Evolutionary conservation across 2,797 vertebrate genomes (phyloP), one percentile per base, ranked within the genome.

Genomic region (Sciurus vulgaris): DNA sequence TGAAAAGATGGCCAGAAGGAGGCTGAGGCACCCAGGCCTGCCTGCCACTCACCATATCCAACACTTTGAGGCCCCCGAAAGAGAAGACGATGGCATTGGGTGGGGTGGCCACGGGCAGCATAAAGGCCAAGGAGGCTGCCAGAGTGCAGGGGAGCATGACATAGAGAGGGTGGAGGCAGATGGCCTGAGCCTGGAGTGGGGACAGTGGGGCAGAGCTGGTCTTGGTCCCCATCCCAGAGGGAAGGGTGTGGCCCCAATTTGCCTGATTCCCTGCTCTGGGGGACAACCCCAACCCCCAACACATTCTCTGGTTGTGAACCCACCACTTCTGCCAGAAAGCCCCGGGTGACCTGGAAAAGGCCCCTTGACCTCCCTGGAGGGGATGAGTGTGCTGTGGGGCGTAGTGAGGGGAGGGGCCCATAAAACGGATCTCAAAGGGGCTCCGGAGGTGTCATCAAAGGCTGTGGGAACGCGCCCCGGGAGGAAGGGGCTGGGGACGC

Each of bases 91-190:
- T 99, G 97, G 99, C 99, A 0, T 99, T 99, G 76, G 99, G 99
- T 0, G 99, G 99, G 26, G 99, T 99, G 81, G 99, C 99, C 91
- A 99, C 99, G 0, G 99, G 99, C 33, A 99, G 98, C 99, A 99
- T 99, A 98, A 99, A 99, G 3, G 99, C 99, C 97, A 99, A 73
- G 0, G 99, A 99, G 51, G 99, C 97, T 0, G 99, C 93, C 63
- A 99, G 97, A 0, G 99, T 99, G 96, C 99, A 99, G 86, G 99
- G 99, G n/a, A 99, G 97, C 99, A 99, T 99, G 94, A 99, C 97
- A 0, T 99, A 99, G 77, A 99, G 99, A 0, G 99, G 99, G 86
- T 99, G 98, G n/a, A 99, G 77, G 91, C 98, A 96, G 78, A 99
- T 99, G 0, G 98, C 98, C 85, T 98, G 96, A 41, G 99, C 98